phyloP scores from a whole-genome alignment of 1,140 invertebrate species.

The Pseudachorutes palmiensis region DNA sequence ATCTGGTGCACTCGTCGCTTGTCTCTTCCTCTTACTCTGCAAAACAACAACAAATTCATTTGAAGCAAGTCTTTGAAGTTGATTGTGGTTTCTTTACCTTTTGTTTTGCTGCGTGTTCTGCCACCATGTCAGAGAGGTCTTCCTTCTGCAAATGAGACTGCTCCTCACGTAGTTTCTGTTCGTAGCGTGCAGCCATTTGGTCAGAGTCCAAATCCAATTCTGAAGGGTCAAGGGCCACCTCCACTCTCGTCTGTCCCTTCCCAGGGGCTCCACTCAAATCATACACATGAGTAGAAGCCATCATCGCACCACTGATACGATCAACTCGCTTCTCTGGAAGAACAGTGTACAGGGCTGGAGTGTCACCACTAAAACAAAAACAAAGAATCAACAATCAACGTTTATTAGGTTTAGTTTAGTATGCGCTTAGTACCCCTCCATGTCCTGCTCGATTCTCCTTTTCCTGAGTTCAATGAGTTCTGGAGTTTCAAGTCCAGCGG shows the following conservation, averaged over 20 bases:
- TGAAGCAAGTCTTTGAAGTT: constrained; percentile 8
- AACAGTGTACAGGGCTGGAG: constrained; percentile 83
- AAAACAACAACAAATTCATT: constrained; percentile 45
- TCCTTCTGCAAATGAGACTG: constrained; percentile 80
- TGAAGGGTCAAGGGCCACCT: constrained; percentile 92
- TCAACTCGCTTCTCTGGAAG: constrained; percentile 90
- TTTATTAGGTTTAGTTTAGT: too few species aligned
- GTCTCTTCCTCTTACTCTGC: constrained; percentile 82
- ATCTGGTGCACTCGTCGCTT: constrained; percentile 72
- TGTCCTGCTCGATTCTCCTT: constrained; percentile 91
- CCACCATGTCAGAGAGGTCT: constrained; percentile 96
- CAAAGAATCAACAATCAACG: too few species aligned
- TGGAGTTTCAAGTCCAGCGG: constrained; percentile 92
- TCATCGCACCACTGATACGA: constrained; percentile 74
- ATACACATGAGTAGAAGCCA: constrained; percentile 96
- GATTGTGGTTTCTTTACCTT: constrained; percentile 56
- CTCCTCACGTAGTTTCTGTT: constrained; percentile 88
- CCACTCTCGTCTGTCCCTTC: constrained; percentile 50
- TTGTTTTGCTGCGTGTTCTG: constrained; percentile 91
- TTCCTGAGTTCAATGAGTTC: constrained; percentile 97
- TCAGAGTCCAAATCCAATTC: constrained; percentile 89
- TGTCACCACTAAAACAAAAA: constrained; percentile 59
- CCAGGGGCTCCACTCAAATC: constrained; percentile 60
- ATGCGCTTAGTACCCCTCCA: constrained; percentile 86
- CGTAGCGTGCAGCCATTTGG: constrained; percentile 92